Evolutionary conservation across 2,888 invertebrate species (phyloP).

Genomic region (Junonia oenone): DNA sequence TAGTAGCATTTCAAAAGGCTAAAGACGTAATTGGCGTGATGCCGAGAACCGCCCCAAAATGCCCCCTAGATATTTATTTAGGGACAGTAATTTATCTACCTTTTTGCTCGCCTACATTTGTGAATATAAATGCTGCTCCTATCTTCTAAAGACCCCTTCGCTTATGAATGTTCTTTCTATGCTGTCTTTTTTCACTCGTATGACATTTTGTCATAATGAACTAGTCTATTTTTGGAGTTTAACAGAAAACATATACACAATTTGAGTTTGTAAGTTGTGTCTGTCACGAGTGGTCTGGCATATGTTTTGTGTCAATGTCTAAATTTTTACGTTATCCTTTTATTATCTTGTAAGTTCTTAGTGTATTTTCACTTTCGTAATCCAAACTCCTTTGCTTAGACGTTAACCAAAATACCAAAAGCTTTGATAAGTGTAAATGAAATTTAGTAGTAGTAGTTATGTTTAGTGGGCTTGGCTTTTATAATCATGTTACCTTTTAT

Average conservation of each 20-base stretch:
- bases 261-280: conserved; percentile 4
- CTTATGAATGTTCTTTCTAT: background rate
- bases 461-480: too few species aligned
- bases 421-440: too few species aligned
- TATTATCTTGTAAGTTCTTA: background rate
- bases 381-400: background rate
- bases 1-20: conserved; percentile 44
- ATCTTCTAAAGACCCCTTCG: background rate
- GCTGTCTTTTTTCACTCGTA: conserved; percentile 19
- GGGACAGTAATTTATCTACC: conserved; percentile 12
- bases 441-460: background rate
- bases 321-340: background rate
- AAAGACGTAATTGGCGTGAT: conserved; percentile 51
- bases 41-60: conserved; percentile 11
- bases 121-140: conserved; percentile 2
- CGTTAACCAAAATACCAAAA: too few species aligned
- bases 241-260: conserved; percentile 21
- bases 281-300: conserved; percentile 20
- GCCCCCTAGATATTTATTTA: conserved; percentile 3
- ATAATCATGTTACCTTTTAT: too few species aligned
- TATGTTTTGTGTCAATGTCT: conserved; percentile 22
- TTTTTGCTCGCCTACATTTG: conserved; percentile 37
- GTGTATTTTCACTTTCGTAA: background rate
- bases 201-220: conserved; percentile 19
- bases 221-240: conserved; percentile 23